A percentile compares a stretch with the other conserved stretches of the same genome.
Evolutionary conservation across 2,888 invertebrate genomes (phyloP).

Genomic region (Rhyacophila evoluta): DNA sequence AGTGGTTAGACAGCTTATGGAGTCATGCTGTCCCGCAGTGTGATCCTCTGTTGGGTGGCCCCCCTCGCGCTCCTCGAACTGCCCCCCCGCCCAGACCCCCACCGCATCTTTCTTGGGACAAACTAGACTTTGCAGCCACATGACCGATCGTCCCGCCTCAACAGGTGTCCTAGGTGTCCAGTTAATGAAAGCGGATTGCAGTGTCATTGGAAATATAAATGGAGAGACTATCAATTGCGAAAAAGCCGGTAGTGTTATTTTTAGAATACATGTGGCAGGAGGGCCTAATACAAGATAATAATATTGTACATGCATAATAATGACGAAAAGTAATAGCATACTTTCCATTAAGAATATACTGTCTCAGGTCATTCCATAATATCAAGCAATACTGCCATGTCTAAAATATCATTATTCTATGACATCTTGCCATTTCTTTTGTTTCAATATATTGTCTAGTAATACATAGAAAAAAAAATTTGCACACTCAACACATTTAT

Average conservation of each 20-base stretch:
- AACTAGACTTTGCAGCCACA: conserved; percentile 79
- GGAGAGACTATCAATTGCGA: neutral
- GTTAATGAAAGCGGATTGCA: neutral
- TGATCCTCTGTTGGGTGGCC: conserved; percentile 81
- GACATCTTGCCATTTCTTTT: too few species aligned
- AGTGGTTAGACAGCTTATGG: conserved; percentile 65
- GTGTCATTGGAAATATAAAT: neutral
- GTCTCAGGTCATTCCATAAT: too few species aligned
- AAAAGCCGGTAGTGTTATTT: neutral
- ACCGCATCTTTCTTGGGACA: conserved; percentile 80
- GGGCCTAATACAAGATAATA: too few species aligned
- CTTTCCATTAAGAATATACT: too few species aligned
- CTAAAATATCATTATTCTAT: too few species aligned
- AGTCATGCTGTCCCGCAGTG: conserved; percentile 70
- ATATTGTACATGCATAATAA: too few species aligned
- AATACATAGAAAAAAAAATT: too few species aligned
- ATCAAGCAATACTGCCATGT: too few species aligned
- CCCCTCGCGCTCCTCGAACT: conserved; percentile 73
- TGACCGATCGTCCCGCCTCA: conserved; percentile 59
- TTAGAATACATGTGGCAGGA: neutral
- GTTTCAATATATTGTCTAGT: too few species aligned
- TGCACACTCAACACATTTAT: too few species aligned
- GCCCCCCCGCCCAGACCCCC: conserved; percentile 73
- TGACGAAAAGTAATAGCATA: too few species aligned
- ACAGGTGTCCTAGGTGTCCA: conserved; percentile 5